Evolutionary conservation across 2,888 invertebrate genomes (phyloP).

Genomic region (Himalopsyche kuldschensis): DNA sequence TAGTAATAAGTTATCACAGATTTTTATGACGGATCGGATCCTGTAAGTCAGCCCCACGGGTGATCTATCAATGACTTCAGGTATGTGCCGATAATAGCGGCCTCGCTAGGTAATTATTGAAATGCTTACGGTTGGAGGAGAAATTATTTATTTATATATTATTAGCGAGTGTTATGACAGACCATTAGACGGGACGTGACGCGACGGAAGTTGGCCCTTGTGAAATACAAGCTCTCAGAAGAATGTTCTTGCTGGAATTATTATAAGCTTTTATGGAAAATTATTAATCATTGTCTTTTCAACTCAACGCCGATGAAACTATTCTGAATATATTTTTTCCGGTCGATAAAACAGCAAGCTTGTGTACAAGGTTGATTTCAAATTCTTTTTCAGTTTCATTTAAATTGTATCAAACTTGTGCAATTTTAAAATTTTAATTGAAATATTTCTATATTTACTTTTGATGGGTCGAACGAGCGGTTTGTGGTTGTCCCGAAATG

Average conservation of each 20-base stretch:
- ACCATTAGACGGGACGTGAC: conserved; percentile 54
- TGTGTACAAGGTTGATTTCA: no score
- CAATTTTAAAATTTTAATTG: no score
- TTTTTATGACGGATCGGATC: not conserved
- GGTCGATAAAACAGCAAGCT: no score
- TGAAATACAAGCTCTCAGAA: not conserved
- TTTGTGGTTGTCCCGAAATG: no score
- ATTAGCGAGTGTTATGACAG: conserved; percentile 56
- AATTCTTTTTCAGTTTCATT: no score
- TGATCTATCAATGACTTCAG: not conserved
- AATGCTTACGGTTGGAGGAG: conserved; percentile 20
- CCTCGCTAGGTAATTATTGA: conserved; percentile 22
- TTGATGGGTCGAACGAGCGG: no score
- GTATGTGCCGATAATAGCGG: conserved; percentile 8
- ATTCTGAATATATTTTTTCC: no score
- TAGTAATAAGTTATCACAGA: no score
- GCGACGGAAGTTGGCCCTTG: conserved; percentile 19
- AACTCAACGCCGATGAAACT: no score
- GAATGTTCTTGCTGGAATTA: not conserved
- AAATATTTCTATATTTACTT: no score
- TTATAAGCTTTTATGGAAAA: not conserved
- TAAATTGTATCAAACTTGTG: no score
- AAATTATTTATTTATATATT: conserved; percentile 41
- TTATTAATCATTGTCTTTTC: not conserved
- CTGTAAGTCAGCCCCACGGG: not conserved